These are phyloP conservation scores for Bembecia ichneumoniformis DNA, from an alignment of 2,888 invertebrate genomes.

Conservation along the genomic window DNA sequence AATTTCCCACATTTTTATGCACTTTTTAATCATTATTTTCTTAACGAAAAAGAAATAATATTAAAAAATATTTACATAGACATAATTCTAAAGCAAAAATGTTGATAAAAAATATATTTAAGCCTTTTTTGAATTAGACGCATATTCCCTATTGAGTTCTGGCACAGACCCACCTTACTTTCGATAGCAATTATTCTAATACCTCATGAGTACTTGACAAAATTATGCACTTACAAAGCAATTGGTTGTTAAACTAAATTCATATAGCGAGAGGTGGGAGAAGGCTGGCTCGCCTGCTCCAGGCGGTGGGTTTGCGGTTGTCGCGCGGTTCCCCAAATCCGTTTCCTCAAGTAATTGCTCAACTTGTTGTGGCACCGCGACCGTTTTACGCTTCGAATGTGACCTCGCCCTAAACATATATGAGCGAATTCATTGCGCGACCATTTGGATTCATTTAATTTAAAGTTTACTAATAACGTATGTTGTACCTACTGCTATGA, in stretches of 20 bases:
- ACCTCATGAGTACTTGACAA: neutral
- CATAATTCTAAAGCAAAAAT: too few relatives aligned
- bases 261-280: neutral
- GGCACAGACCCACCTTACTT: too few relatives aligned
- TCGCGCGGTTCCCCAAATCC: conserved; percentile 18
- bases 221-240: neutral
- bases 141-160: too few relatives aligned
- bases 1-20: too few relatives aligned
- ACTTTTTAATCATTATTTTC: too few relatives aligned
- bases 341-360: conserved; percentile 25
- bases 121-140: too few relatives aligned
- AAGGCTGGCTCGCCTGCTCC: neutral
- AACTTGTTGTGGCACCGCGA: conserved; percentile 26
- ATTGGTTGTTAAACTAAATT: neutral
- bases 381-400: conserved; percentile 8
- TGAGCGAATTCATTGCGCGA: neutral
- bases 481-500: too few relatives aligned
- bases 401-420: neutral
- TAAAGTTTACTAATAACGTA: neutral
- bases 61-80: too few relatives aligned
- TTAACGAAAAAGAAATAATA: too few relatives aligned
- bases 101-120: too few relatives aligned
- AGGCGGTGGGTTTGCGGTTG: conserved; percentile 6
- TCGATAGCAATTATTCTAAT: too few relatives aligned
- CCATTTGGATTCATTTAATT: neutral